Evolutionary conservation across 2,113 vertebrate species (phyloP).

Genomic region (Daphoenositta chrysoptera): DNA sequence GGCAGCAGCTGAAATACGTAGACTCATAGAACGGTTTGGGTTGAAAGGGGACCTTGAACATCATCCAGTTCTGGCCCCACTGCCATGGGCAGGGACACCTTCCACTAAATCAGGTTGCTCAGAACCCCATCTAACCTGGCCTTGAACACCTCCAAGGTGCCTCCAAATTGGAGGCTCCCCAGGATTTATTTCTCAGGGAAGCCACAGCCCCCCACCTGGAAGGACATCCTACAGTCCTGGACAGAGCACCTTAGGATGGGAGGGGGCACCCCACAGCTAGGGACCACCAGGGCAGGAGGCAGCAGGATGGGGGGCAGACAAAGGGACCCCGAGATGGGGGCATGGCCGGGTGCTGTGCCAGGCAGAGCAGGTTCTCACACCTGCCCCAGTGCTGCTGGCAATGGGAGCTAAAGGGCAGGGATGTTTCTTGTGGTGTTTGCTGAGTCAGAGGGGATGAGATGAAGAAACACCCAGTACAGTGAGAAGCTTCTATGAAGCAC

Average conservation of each 20-base stretch:
- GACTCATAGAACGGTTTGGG: not conserved
- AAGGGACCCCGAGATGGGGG: rapidly evolving
- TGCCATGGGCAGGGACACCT: not conserved
- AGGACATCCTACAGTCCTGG: not conserved
- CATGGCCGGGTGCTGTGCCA: rapidly evolving
- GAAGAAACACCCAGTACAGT: not conserved
- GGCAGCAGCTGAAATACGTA: not conserved
- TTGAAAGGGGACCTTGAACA: not conserved
- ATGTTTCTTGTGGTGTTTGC: not conserved
- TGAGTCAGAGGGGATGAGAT: not conserved
- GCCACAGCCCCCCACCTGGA: not conserved
- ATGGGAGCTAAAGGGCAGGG: not conserved
- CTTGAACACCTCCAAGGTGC: not conserved
- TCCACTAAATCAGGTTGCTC: not conserved
- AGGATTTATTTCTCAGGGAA: not conserved
- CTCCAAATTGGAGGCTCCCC: not conserved
- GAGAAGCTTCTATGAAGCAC: not conserved
- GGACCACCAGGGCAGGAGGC: not conserved
- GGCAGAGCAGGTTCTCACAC: not conserved
- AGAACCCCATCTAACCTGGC: not conserved
- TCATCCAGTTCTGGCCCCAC: not conserved
- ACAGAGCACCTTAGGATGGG: not conserved
- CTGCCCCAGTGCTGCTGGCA: not conserved
- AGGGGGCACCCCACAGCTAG: not conserved
- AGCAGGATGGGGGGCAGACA: not conserved